A percentile compares a stretch with the other conserved stretches of the same genome.
Conservation (phyloP, 1,140 invertebrate genomes). For the Heterodera carotae region DNA sequence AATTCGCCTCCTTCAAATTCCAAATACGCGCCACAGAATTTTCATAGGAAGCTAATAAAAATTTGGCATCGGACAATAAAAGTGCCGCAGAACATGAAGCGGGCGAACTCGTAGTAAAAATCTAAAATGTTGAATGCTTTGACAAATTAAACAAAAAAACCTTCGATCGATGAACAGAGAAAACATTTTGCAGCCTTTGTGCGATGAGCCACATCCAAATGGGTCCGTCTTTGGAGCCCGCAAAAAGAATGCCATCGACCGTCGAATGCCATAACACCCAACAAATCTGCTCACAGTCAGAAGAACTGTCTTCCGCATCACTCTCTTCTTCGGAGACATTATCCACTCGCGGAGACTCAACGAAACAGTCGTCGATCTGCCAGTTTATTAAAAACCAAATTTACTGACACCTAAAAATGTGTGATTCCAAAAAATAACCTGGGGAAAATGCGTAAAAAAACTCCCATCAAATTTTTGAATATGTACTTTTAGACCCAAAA, state of each 20-base stretch:
- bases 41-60: conserved; percentile 36
- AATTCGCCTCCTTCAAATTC: conserved; percentile 39
- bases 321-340: neutral
- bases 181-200: neutral
- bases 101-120: conserved; percentile 36
- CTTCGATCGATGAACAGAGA: conserved; percentile 30
- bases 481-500: too few species aligned
- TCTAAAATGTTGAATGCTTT: conserved; percentile 21
- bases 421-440: too few species aligned
- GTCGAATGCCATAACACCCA: conserved; percentile 45
- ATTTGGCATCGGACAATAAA: conserved; percentile 40
- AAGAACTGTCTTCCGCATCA: neutral
- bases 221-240: conserved; percentile 30
- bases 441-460: neutral
- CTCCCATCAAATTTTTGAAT: too few species aligned
- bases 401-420: too few species aligned
- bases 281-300: conserved; percentile 28
- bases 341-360: neutral
- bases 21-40: conserved; percentile 38
- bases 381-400: conserved; percentile 7
- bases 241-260: conserved; percentile 43
- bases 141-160: conserved; percentile 19
- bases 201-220: conserved; percentile 46
- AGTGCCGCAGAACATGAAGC: conserved; percentile 29
- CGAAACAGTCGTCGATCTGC: conserved; percentile 33